phyloP scores from a whole-genome alignment of 2,113 vertebrate species.

The Alouatta palliata region DNA sequence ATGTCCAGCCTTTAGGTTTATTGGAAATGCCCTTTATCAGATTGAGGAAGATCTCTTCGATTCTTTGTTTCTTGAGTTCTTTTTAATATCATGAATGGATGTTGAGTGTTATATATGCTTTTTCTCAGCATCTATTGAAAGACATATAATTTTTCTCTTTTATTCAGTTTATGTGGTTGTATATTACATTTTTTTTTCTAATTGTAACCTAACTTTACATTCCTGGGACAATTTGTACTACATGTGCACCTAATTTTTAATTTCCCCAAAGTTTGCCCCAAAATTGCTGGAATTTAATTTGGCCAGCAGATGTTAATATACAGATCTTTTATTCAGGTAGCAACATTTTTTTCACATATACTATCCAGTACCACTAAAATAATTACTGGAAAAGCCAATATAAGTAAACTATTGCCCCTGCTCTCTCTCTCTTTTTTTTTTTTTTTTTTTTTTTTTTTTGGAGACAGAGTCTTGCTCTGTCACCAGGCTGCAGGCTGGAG shows the following conservation, averaged over 20 bases:
- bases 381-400: neutral
- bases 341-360: neutral
- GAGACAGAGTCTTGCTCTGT: too few relatives aligned
- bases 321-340: neutral
- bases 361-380: neutral
- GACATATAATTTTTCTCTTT: neutral
- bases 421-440: neutral
- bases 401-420: neutral
- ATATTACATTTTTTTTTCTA: neutral
- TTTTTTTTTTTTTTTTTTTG: too few relatives aligned
- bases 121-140: neutral
- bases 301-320: neutral
- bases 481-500: too few relatives aligned
- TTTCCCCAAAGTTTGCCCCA: neutral
- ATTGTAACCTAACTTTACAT: slow-evolving; percentile 10
- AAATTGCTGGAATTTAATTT: slow-evolving; percentile 22
- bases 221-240: neutral
- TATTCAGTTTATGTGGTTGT: neutral
- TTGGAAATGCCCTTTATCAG: neutral
- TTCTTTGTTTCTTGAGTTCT: neutral
- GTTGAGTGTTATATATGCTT: neutral
- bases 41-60: neutral
- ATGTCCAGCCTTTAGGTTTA: neutral
- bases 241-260: neutral
- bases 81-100: neutral